These are phyloP conservation scores for Leptopilina myrica DNA, from an alignment of 2,888 invertebrate species.

Conservation along the genomic window DNA sequence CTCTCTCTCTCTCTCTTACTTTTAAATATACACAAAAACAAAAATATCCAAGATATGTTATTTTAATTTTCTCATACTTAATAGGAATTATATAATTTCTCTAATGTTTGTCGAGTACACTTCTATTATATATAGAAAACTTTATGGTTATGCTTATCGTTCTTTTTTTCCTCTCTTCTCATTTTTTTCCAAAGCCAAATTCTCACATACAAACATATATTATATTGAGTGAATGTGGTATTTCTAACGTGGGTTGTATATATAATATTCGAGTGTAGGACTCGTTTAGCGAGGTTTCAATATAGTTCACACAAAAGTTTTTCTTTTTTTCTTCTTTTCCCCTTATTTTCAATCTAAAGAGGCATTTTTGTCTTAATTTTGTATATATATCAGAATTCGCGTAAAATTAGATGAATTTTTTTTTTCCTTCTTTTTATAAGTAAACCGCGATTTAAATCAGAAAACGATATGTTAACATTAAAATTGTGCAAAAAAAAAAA, in stretches of 20 bases:
- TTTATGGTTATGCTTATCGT: slow-evolving; percentile 2
- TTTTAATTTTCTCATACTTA: neutral
- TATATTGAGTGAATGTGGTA: neutral
- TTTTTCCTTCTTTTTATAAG: neutral
- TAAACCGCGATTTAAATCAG: neutral
- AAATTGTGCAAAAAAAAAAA: neutral
- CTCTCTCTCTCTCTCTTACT: too few species aligned
- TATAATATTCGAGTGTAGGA: slow-evolving; percentile 8
- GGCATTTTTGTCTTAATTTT: too few species aligned
- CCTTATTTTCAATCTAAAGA: too few species aligned
- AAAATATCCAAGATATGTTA: neutral
- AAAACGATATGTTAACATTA: neutral
- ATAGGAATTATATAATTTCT: neutral
- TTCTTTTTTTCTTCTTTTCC: neutral
- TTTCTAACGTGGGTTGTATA: slow-evolving; percentile 24
- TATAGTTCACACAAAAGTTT: slow-evolving; percentile 26
- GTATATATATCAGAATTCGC: too few species aligned
- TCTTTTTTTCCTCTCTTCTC: neutral
- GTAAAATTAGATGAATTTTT: neutral
- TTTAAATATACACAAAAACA: neutral
- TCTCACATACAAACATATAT: neutral
- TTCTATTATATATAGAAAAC: slow-evolving; percentile 2
- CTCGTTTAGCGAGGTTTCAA: slow-evolving; percentile 30
- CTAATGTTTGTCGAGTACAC: neutral
- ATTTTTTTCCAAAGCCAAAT: slow-evolving; percentile 3